Base-by-base conservation (phyloP, 2,888 invertebrate species). In the Torymus aiolomorphi region DNA sequence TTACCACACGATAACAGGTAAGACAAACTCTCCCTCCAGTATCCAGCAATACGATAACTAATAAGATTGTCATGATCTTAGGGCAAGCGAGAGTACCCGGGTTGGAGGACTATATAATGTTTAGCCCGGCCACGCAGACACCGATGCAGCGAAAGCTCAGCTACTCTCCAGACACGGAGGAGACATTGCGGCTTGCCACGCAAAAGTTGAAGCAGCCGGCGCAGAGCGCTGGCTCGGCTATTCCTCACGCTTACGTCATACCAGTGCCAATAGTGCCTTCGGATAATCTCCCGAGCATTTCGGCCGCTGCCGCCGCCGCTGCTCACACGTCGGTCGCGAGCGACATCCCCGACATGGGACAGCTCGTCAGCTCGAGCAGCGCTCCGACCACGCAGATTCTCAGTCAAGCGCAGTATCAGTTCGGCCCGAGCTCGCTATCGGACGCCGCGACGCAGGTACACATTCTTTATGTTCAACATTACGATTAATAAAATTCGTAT, bases 201-300 rank as follows among this genome's bases (percentile, higher is more conserved):
- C 89, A 89, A 78, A 90, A 89, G 80, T 82, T 90, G 61, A 88
- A 88, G 72, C 90, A 89, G 81, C 84, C 80, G 56, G 59, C 82
- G 62, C 87, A 86, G 78, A 84, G 86, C 56, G 69, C 80, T 84
- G 80, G 76, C 82, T 76, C 79, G 12, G 83, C 86, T 75, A 88
- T 89, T 80, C 85, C 89, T 63, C 89, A 88, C 80, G 88, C 90
- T 83, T 90, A 89, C 81, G 89, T 89, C 76, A 89, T 90, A 81
- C 89, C 89, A 80, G 89, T 90, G 84, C 88, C 90, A 83, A 87
- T 90, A 83, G 87, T 89, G 87, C 87, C 90, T 84, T 88, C 89
- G 82, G 89, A 90, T 72, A 89, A 87, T 83, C 84, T 88, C 80
- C 88, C 86, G 80, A 77, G 74, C 73, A 77, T 79, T 71, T 67